Conservation (phyloP, 2,888 invertebrate species). For the Ctenicera cuprea region DNA sequence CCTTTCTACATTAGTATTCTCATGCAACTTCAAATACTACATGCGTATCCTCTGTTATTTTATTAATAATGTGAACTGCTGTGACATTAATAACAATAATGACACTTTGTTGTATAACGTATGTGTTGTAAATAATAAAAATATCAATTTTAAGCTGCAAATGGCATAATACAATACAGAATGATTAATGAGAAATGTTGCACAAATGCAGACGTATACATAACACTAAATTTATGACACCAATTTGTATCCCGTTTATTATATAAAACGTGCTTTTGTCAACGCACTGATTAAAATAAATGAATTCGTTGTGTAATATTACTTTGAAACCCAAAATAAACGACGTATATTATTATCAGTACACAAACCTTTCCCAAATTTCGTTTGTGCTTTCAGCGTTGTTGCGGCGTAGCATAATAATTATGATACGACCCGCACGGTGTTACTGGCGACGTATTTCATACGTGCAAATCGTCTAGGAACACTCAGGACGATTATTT, state of each 20-base stretch:
- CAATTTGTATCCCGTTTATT: constrained; percentile 48
- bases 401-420: neutral
- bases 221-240: constrained; percentile 43
- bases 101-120: neutral
- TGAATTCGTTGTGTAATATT: constrained; percentile 24
- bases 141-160: constrained; percentile 38
- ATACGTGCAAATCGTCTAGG: neutral
- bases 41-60: no score
- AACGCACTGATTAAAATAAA: constrained; percentile 42
- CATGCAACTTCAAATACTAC: no score
- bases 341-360: constrained; percentile 15
- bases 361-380: neutral
- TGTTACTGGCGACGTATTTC: neutral
- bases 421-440: no score
- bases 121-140: constrained; percentile 36
- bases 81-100: no score
- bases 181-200: constrained; percentile 41
- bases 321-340: constrained; percentile 16
- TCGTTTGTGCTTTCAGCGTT: neutral
- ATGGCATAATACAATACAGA: constrained; percentile 27
- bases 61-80: no score
- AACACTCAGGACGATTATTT: constrained; percentile 4
- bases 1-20: no score
- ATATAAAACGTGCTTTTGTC: constrained; percentile 46
- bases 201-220: constrained; percentile 42